phyloP scores from a whole-genome alignment of 2,797 vertebrate species.

The Lepilemur ruficaudatus region DNA sequence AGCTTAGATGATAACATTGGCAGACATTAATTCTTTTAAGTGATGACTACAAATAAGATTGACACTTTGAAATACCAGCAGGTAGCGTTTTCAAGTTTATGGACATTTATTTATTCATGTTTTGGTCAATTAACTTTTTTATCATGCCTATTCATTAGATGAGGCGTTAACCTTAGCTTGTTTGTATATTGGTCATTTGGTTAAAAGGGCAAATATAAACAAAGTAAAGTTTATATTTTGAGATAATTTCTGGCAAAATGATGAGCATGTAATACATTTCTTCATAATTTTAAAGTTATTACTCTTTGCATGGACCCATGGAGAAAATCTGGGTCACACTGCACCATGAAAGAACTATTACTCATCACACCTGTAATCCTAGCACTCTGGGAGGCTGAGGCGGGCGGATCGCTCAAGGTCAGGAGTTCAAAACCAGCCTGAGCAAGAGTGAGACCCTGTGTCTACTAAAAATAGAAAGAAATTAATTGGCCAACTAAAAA shows the following conservation, averaged over 20 bases:
- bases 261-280: background rate
- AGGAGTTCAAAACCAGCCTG: too few relatives aligned
- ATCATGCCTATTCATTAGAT: conserved; percentile 65
- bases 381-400: too few relatives aligned
- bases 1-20: conserved; percentile 83
- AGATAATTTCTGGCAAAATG: conserved; percentile 62
- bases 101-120: conserved; percentile 26
- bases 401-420: too few relatives aligned
- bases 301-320: background rate
- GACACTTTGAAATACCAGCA: conserved; percentile 49
- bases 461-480: too few relatives aligned
- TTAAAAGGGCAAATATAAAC: conserved; percentile 18
- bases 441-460: too few relatives aligned
- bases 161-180: conserved; percentile 66
- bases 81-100: conserved; percentile 60
- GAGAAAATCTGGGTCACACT: background rate
- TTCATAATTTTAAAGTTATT: conserved; percentile 18
- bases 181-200: conserved; percentile 57
- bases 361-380: background rate
- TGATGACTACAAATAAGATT: conserved; percentile 72
- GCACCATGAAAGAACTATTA: background rate
- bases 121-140: conserved; percentile 79
- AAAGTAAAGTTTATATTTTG: conserved; percentile 48
- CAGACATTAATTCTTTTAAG: conserved; percentile 81
- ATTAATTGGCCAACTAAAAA: too few relatives aligned